Conservation (phyloP, 2,888 invertebrate species). For the Margaritifera margaritifera region DNA sequence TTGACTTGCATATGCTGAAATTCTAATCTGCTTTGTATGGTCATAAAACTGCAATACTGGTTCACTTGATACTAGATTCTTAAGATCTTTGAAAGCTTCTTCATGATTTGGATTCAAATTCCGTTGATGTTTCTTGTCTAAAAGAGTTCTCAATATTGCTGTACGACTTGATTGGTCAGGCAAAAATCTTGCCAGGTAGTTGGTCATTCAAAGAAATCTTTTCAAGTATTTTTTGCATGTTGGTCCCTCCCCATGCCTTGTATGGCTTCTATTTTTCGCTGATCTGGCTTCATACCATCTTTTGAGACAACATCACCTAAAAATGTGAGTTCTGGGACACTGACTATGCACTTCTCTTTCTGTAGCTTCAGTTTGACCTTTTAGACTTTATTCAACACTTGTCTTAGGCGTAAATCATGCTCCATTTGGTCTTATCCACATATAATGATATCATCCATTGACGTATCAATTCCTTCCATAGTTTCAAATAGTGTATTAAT, state of each 20-base stretch:
- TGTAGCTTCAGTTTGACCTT: conserved; percentile 17
- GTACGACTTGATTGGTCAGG: conserved; percentile 14
- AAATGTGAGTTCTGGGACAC: conserved; percentile 22
- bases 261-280: conserved; percentile 13
- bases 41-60: conserved; percentile 7
- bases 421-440: conserved; percentile 8
- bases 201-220: too few species aligned
- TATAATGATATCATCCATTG: conserved; percentile 22
- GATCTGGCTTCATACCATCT: conserved; percentile 21
- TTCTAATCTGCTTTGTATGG: not conserved
- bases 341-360: conserved; percentile 18
- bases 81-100: conserved; percentile 2
- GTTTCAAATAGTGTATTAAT: conserved; percentile 20
- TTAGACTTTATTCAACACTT: conserved; percentile 12
- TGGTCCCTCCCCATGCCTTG: conserved; percentile 2
- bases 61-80: not conserved
- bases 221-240: conserved; percentile 12
- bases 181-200: conserved; percentile 14
- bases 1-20: conserved; percentile 5
- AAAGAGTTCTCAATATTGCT: conserved; percentile 7
- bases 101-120: conserved; percentile 8
- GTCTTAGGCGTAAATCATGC: conserved; percentile 7
- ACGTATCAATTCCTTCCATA: conserved; percentile 17
- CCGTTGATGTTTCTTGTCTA: conserved; percentile 10
- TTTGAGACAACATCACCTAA: conserved; percentile 21